phyloP scores from a whole-genome alignment of 2,113 vertebrate species.

The Cololabis saira region DNA sequence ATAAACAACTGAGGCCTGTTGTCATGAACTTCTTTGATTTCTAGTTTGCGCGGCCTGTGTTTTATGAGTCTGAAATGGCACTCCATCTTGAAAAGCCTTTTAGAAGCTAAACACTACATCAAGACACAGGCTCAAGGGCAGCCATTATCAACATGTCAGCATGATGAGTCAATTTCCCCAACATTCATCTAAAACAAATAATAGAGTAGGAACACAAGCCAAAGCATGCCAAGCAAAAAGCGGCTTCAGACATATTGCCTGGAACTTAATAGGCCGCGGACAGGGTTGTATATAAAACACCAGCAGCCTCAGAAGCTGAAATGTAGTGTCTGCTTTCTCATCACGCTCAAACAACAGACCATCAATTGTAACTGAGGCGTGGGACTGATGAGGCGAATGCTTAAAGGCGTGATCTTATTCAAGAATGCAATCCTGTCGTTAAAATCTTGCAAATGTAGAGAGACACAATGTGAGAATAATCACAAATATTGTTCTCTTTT shows the following conservation, averaged over 20 bases:
- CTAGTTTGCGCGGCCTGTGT: conserved; percentile 32
- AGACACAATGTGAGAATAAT: conserved; percentile 23
- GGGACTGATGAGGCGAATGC: conserved; percentile 45
- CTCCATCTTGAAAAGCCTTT: conserved; percentile 64
- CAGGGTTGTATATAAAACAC: conserved; percentile 54
- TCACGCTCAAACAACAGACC: conserved; percentile 22
- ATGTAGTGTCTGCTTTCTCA: conserved; percentile 18
- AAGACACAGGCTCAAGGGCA: conserved; percentile 70
- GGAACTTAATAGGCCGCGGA: conserved; percentile 60
- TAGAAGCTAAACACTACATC: conserved; percentile 70
- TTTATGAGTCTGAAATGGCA: conserved; percentile 56
- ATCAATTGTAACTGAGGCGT: conserved; percentile 42
- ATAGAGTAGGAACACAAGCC: conserved; percentile 46
- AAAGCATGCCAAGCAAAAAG: conserved; percentile 39
- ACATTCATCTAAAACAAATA: conserved; percentile 70
- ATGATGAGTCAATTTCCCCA: conserved; percentile 70
- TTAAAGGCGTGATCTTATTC: conserved; percentile 29
- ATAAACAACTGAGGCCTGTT: not conserved
- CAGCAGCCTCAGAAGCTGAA: conserved; percentile 21
- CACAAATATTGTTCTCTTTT: conserved; percentile 11
- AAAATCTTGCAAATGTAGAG: conserved; percentile 20
- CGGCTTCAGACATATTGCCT: conserved; percentile 51
- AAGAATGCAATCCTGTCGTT: conserved; percentile 53
- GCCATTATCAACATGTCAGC: conserved; percentile 75
- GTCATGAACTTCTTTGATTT: conserved; percentile 24